Evolutionary conservation across 2,113 vertebrate genomes (phyloP).

Genomic region (Campylorhamphus procurvoides): DNA sequence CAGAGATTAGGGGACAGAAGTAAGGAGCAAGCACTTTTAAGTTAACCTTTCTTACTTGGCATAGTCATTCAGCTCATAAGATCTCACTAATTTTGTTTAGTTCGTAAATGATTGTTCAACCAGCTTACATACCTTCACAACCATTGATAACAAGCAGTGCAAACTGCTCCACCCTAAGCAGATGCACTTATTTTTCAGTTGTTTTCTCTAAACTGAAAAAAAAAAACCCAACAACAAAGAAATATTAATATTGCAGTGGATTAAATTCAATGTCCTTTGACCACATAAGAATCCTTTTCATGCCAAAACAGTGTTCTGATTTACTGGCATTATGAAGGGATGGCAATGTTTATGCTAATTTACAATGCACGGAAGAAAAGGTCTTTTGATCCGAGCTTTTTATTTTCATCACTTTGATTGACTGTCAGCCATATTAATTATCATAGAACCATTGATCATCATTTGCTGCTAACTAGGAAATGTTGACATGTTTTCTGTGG

Average conservation of each 20-base stretch:
- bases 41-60: not conserved
- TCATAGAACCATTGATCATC: slow-evolving; percentile 47
- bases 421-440: slow-evolving; percentile 60
- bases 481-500: slow-evolving; percentile 17
- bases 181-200: not conserved
- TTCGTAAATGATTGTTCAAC: not conserved
- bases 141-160: not conserved
- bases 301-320: not conserved
- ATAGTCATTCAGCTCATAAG: not conserved
- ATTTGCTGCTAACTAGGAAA: slow-evolving; percentile 40
- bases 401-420: slow-evolving; percentile 60
- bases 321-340: not conserved
- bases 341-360: slow-evolving; percentile 42
- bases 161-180: not conserved
- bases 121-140: not conserved
- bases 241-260: not conserved
- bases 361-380: slow-evolving; percentile 41
- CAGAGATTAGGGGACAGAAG: not conserved
- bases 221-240: not conserved
- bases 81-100: not conserved
- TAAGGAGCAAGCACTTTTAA: fast-evolving
- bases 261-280: not conserved
- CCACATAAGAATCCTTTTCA: not conserved
- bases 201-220: not conserved
- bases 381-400: slow-evolving; percentile 61